phyloP scores from a whole-genome alignment of 2,888 invertebrate genomes.

The Cryptocephalus moraei region DNA sequence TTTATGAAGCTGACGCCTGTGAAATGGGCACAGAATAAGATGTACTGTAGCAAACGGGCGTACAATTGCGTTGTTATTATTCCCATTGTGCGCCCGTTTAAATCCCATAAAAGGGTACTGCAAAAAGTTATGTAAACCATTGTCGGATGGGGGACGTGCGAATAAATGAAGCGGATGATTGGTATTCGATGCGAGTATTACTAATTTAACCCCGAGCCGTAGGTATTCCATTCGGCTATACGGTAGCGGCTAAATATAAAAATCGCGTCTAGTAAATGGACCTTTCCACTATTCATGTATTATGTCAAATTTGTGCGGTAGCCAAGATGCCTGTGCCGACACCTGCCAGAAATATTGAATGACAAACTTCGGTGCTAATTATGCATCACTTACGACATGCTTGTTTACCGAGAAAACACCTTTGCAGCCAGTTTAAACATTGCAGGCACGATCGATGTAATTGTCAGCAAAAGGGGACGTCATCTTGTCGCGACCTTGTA shows the following conservation, averaged over 20 bases:
- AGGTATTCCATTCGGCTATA: too few relatives aligned
- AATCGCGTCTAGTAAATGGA: too few relatives aligned
- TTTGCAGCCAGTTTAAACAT: slow-evolving; percentile 36
- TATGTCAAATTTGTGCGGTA: too few relatives aligned
- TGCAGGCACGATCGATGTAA: background rate
- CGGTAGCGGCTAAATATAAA: too few relatives aligned
- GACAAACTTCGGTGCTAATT: background rate
- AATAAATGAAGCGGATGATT: background rate
- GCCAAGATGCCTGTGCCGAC: background rate
- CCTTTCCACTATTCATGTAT: too few relatives aligned
- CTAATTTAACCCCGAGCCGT: background rate
- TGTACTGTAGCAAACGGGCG: slow-evolving; percentile 22
- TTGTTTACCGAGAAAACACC: slow-evolving; percentile 36
- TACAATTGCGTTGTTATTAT: slow-evolving; percentile 21
- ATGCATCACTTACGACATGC: slow-evolving; percentile 1
- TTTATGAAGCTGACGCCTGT: slow-evolving; percentile 31
- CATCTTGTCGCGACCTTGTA: too few relatives aligned
- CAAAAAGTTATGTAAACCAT: slow-evolving; percentile 9
- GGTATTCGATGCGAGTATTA: background rate
- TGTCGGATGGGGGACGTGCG: background rate
- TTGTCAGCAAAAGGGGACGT: too few relatives aligned
- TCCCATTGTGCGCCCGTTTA: slow-evolving; percentile 13
- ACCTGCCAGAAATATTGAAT: background rate
- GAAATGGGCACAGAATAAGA: slow-evolving; percentile 27
- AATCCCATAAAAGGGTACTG: slow-evolving; percentile 3